Evolutionary conservation across 1,140 invertebrate species (phyloP).

Genomic region (Andrena cerasifolii): DNA sequence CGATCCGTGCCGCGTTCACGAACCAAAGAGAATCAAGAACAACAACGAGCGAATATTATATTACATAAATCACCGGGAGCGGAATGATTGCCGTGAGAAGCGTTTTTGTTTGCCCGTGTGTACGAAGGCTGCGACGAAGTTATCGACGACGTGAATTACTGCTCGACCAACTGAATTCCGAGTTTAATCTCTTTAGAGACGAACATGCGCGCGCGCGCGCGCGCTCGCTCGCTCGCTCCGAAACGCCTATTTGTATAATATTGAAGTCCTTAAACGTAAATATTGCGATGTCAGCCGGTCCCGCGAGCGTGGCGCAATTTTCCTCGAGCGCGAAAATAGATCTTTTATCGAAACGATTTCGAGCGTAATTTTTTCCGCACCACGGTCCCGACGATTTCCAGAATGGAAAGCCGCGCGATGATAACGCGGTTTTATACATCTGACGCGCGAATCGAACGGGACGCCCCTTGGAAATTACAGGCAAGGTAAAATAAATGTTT

Average conservation of each 20-base stretch:
- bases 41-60: conserved; percentile 39
- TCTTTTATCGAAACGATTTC: conserved; percentile 27
- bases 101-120: conserved; percentile 18
- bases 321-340: conserved; percentile 31
- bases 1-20: neutral
- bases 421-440: conserved; percentile 12
- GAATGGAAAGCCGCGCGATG: conserved; percentile 1
- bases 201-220: conserved; percentile 5
- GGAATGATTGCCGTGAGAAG: conserved; percentile 47
- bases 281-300: neutral
- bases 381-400: neutral
- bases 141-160: conserved; percentile 43
- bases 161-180: conserved; percentile 12
- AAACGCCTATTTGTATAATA: conserved; percentile 13
- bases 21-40: conserved; percentile 31
- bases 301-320: conserved; percentile 20
- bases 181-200: conserved; percentile 42
- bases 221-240: neutral
- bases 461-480: conserved; percentile 28
- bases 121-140: conserved; percentile 12
- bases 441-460: neutral
- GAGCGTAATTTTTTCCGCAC: neutral
- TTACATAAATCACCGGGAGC: conserved; percentile 37
- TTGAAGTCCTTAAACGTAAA: conserved; percentile 53
- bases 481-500: conserved; percentile 39